Base-by-base conservation (phyloP, 2,888 invertebrate genomes). In the Lithophane socia region DNA sequence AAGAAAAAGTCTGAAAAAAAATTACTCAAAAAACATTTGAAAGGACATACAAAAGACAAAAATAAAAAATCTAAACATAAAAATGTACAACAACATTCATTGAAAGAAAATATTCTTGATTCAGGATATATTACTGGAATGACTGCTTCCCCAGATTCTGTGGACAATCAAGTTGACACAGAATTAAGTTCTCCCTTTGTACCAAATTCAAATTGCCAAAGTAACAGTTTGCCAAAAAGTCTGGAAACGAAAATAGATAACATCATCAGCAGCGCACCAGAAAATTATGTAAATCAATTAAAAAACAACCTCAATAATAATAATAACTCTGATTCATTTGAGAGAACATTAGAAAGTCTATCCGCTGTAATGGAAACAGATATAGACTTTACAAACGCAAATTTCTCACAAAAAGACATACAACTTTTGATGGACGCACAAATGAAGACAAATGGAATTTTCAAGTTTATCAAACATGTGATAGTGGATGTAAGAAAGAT, bases 1-100 rank as follows among this genome's bases (percentile, higher is more conserved):
- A 80, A 47, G 18, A 54, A 56, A 54, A 79, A 49, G 4, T 54
- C 49, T 8, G 24, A 44, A 18, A 75, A 24, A 16, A 75, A 61
- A n/a, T n/a, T 18, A 13, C 24, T 49, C 24, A 64, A 56, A 49
- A 70, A 56, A 18, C 18, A 47, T 21, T 54, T 54, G n/a, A 67
- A 67, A 69, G 63, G 24, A 63, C 52, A 73, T 24, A 2, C 13
- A 3, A 65, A 65, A 37, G 18, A 37, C 3, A 80, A 56, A 65
- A 49, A 10, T 56, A 42, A 49, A 12, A 65, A 66, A 79, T 60
- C 52, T 7, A 79, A 65, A 54, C 47, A 3, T 12, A 60, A 13
- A n/a, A 10, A 29, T n/a, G 18, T 8, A 18, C 10, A 66, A 44
- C 42, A n/a, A 64, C 24, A 47, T n/a, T 21, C 21, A 9, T 29